Conservation (phyloP, 2,113 vertebrate species). For the Gallinago undulata region DNA sequence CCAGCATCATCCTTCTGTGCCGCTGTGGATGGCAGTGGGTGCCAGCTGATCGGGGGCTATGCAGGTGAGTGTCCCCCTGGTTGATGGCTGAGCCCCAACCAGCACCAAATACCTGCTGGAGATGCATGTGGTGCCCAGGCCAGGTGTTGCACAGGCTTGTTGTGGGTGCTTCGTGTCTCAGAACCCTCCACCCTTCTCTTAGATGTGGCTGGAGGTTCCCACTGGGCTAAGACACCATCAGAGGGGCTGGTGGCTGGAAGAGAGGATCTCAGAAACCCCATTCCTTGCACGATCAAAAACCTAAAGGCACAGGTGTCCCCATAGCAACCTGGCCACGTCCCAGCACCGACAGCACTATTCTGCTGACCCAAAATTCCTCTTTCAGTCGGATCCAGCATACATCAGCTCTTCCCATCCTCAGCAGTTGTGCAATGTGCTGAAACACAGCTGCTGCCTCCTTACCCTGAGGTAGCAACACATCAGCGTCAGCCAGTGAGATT, state of each 20-base stretch:
- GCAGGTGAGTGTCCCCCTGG: background rate
- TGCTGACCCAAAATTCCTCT: background rate
- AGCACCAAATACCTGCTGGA: background rate
- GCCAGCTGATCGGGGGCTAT: fast-evolving
- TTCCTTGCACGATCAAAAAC: background rate
- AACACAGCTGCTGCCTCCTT: background rate
- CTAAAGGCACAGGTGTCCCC: background rate
- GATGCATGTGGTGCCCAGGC: background rate
- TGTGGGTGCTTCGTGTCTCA: background rate
- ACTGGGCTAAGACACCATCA: background rate
- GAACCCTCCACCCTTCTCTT: background rate
- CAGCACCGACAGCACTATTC: background rate
- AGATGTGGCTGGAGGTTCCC: background rate
- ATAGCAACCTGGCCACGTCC: background rate
- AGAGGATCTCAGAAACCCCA: background rate
- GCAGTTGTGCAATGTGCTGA: background rate
- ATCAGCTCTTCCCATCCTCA: background rate
- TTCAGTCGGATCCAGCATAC: background rate
- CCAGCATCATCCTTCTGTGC: background rate
- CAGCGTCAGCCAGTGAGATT: background rate
- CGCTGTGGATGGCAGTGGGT: background rate
- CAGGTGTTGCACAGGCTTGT: background rate
- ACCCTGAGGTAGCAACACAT: background rate
- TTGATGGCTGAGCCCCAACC: background rate
- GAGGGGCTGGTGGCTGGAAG: background rate